Conservation (phyloP, 2,113 vertebrate genomes). For the Laticauda laticaudata region DNA sequence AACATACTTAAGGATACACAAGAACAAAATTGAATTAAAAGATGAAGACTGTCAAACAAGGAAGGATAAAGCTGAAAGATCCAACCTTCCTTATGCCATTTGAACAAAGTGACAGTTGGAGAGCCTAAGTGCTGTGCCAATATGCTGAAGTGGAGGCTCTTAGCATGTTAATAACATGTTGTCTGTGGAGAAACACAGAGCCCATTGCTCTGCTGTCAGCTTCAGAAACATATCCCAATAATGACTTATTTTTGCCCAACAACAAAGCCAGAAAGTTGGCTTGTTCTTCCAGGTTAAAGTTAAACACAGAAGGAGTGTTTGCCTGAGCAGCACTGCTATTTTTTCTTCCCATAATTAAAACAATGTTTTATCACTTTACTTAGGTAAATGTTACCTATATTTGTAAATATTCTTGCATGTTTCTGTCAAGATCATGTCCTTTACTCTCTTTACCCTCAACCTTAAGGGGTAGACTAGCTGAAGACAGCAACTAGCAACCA, state of each 20-base stretch:
- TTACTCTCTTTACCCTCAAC: neutral
- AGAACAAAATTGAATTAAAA: neutral
- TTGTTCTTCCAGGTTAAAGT: neutral
- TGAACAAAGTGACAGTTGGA: neutral
- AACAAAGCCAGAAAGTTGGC: neutral
- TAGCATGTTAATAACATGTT: neutral
- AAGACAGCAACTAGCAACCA: neutral
- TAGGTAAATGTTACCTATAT: neutral
- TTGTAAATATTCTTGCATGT: neutral
- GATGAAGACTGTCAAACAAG: neutral
- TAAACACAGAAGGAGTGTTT: neutral
- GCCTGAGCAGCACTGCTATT: neutral
- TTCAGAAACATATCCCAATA: neutral
- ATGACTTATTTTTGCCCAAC: neutral
- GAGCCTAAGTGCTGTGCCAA: neutral
- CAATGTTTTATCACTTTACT: neutral
- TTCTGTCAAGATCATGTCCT: neutral
- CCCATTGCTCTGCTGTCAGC: neutral
- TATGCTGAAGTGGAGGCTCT: neutral
- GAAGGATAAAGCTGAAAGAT: neutral
- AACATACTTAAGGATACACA: neutral
- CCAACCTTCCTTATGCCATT: neutral
- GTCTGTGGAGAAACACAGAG: neutral
- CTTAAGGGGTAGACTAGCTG: neutral
- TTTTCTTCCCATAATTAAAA: neutral